Conservation (phyloP, 2,113 vertebrate species). For the Poeciliopsis retropinna region DNA sequence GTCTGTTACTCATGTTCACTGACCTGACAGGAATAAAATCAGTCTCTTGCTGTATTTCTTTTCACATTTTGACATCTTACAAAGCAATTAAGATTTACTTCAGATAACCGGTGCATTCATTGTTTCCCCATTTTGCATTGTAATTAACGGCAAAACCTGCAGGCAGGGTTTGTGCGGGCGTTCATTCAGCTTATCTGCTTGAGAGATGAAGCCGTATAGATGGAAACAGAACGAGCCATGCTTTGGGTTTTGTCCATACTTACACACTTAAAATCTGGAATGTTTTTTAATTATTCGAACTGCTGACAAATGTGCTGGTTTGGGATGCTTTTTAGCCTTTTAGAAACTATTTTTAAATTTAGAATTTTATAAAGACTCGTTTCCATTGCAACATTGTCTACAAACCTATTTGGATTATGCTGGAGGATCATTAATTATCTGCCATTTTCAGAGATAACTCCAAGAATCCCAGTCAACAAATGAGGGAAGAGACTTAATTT, state of each 20-base stretch:
- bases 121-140: constrained; percentile 47
- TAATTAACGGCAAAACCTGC: constrained; percentile 48
- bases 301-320: background rate
- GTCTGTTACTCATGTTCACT: background rate
- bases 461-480: constrained; percentile 19
- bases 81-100: constrained; percentile 46
- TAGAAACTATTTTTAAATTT: background rate
- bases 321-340: background rate
- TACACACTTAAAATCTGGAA: background rate
- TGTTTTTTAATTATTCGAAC: background rate
- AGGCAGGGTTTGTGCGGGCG: constrained; percentile 2
- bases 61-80: constrained; percentile 14
- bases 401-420: background rate
- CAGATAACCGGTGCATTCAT: constrained; percentile 39
- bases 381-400: background rate
- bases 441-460: background rate
- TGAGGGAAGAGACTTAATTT: constrained; percentile 41
- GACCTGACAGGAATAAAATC: background rate
- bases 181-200: constrained; percentile 38
- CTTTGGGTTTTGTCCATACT: constrained; percentile 9
- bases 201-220: constrained; percentile 38
- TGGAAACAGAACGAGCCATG: constrained; percentile 12
- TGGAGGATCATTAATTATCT: constrained; percentile 4
- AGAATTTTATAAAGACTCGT: background rate
- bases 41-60: constrained; percentile 1